Evolutionary conservation across 2,888 invertebrate species (phyloP), one percentile per base, ranked within the genome.

Genomic region (Bellardia pandia): DNA sequence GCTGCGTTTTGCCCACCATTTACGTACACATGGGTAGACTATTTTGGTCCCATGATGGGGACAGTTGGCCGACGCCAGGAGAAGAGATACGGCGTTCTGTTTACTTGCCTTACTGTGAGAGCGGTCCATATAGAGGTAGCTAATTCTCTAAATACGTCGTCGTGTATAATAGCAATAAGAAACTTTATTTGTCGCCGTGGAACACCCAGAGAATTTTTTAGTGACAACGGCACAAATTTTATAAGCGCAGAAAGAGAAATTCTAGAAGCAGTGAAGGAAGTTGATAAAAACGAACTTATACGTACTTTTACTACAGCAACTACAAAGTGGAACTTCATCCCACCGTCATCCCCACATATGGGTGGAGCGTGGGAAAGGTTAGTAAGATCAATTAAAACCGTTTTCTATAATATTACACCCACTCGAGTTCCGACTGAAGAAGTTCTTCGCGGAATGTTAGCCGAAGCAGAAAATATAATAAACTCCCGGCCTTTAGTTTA

Each of bases 241-340:
- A 45, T 51, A 2, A 86, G 86, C 14, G 83, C 83, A 2, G 86
- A 88, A 40, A 84, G 80, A 30, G 83, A 86, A 68, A 56, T n/a
- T n/a, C n/a, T n/a, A n/a, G n/a, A n/a, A n/a, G n/a, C 79, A 13
- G 30, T 84, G 0, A 33, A 51, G 30, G 82, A 82, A 42, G 37
- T 88, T 23, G 87, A 86, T 60, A 69, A 33, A 71, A 69, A 85
- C 53, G 69, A 68, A 33, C n/a, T 83, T 4, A 40, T 78, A 48
- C 58, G 62, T 53, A 58, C 30, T 14, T 77, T 78, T 56, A 84
- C 66, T 42, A 66, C 84, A 48, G 42, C 78, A 16, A 81, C 74
- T 37, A 72, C 72, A 42, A 72, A 84, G n/a, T 90, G 89, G 90
- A 81, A 81, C 5, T 90, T 90, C 64, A 90, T 86, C 33, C 89